Evolutionary conservation across 1,140 invertebrate genomes (phyloP).

Genomic region (Thrips palmi): DNA sequence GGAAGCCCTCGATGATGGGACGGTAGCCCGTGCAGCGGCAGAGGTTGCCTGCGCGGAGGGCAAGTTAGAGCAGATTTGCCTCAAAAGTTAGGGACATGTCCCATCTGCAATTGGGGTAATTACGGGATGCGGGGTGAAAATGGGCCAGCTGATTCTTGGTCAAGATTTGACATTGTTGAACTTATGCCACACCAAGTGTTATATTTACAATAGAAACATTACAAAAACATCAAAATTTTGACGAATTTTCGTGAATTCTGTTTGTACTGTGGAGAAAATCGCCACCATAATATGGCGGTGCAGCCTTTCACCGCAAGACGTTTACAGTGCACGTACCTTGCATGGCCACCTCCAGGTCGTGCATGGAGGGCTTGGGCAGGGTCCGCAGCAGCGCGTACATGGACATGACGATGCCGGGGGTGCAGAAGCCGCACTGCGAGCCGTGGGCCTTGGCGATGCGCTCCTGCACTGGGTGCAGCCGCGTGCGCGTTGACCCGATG

Average conservation of each 20-base stretch:
- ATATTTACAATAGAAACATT: slow-evolving; percentile 1
- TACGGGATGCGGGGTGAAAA: too few relatives aligned
- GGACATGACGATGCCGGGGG: slow-evolving; percentile 85
- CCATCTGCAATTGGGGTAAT: too few relatives aligned
- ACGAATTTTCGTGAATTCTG: not conserved
- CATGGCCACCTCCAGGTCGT: slow-evolving; percentile 64
- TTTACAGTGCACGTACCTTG: slow-evolving; percentile 32
- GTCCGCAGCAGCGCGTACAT: slow-evolving; percentile 72
- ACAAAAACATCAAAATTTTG: slow-evolving; percentile 5
- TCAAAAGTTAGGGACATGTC: too few relatives aligned
- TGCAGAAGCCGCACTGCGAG: slow-evolving; percentile 82
- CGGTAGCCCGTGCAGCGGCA: slow-evolving; percentile 83
- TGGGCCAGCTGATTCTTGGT: too few relatives aligned
- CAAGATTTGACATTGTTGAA: too few relatives aligned
- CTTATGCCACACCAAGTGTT: not conserved
- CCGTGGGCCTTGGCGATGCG: slow-evolving; percentile 72
- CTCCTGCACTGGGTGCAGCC: slow-evolving; percentile 68
- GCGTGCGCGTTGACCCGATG: slow-evolving; percentile 50
- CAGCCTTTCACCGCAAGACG: not conserved
- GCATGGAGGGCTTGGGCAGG: slow-evolving; percentile 37
- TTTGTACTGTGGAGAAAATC: slow-evolving; percentile 1
- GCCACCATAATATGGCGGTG: not conserved
- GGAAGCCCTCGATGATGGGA: slow-evolving; percentile 75
- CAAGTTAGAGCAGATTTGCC: not conserved
- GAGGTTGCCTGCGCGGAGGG: slow-evolving; percentile 46